phyloP scores from a whole-genome alignment of 2,888 invertebrate species.

The Eilema depressum region DNA sequence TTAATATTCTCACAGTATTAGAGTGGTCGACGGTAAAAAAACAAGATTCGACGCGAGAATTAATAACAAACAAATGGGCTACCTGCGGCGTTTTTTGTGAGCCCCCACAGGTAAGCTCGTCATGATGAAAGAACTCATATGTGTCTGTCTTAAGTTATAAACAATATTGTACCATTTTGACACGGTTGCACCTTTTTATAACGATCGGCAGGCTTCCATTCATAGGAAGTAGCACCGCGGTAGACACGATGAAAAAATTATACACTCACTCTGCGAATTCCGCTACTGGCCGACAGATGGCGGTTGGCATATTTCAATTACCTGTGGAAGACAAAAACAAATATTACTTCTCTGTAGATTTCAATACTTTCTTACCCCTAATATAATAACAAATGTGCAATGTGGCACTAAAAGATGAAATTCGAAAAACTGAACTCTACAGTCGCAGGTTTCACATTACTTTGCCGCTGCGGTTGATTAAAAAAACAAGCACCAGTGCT shows the following conservation, averaged over 20 bases:
- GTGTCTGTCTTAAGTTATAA: conserved; percentile 83
- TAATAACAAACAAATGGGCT: conserved; percentile 88
- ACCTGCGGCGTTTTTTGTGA: conserved; percentile 86
- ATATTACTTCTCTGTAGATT: conserved; percentile 39
- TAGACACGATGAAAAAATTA: conserved; percentile 66
- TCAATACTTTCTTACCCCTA: conserved; percentile 32
- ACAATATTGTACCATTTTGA: conserved; percentile 83
- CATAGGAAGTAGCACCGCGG: conserved; percentile 70
- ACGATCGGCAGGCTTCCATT: conserved; percentile 70
- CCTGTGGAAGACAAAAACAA: conserved; percentile 56
- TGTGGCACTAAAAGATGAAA: conserved; percentile 34
- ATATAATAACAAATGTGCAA: conserved; percentile 31
- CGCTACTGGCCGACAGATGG: conserved; percentile 79
- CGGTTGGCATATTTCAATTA: conserved; percentile 58
- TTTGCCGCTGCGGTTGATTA: conserved; percentile 68
- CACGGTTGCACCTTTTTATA: conserved; percentile 83
- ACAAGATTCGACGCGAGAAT: conserved; percentile 85
- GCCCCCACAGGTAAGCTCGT: conserved; percentile 81
- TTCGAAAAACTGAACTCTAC: conserved; percentile 34
- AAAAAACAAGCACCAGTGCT: conserved; percentile 65
- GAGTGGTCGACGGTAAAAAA: conserved; percentile 81
- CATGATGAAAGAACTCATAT: conserved; percentile 83
- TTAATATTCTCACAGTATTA: conserved; percentile 87
- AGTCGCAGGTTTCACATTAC: conserved; percentile 68
- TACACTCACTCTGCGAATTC: conserved; percentile 48